phyloP scores from a whole-genome alignment of 2,113 vertebrate species.

The Bufo bufo region DNA sequence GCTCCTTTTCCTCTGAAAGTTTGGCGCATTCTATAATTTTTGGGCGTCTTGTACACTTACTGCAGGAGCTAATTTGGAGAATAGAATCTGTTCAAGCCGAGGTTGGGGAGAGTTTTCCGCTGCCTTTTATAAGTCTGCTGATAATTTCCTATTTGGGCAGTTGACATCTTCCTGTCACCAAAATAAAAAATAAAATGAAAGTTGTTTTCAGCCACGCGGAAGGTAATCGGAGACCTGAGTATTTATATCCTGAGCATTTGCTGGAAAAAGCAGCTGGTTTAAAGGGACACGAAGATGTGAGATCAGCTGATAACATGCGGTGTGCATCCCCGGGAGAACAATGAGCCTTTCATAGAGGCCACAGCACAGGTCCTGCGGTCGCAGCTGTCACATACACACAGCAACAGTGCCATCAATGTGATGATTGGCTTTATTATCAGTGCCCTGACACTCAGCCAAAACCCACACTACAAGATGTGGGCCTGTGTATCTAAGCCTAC shows the following conservation, averaged over 20 bases:
- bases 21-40: no score
- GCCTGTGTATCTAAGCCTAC: not conserved
- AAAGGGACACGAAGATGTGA: slow-evolving; percentile 52
- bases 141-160: slow-evolving; percentile 5
- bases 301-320: slow-evolving; percentile 59
- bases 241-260: slow-evolving; percentile 65
- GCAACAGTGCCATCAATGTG: slow-evolving; percentile 12
- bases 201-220: slow-evolving; percentile 54
- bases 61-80: not conserved
- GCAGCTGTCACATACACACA: slow-evolving; percentile 65
- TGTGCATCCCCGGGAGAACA: slow-evolving; percentile 51
- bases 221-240: slow-evolving; percentile 58
- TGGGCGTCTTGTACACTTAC: not conserved
- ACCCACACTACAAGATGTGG: not conserved
- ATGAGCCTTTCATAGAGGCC: slow-evolving; percentile 18
- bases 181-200: slow-evolving; percentile 26
- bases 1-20: no score
- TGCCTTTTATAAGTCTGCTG: not conserved
- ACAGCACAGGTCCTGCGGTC: not conserved
- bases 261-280: slow-evolving; percentile 63
- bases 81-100: not conserved
- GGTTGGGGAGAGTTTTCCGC: not conserved
- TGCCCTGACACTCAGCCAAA: not conserved
- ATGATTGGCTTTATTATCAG: not conserved
- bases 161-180: not conserved